Evolutionary conservation across 2,888 invertebrate species (phyloP), one percentile per base, ranked within the genome.

Genomic region (Cerastoderma edule): DNA sequence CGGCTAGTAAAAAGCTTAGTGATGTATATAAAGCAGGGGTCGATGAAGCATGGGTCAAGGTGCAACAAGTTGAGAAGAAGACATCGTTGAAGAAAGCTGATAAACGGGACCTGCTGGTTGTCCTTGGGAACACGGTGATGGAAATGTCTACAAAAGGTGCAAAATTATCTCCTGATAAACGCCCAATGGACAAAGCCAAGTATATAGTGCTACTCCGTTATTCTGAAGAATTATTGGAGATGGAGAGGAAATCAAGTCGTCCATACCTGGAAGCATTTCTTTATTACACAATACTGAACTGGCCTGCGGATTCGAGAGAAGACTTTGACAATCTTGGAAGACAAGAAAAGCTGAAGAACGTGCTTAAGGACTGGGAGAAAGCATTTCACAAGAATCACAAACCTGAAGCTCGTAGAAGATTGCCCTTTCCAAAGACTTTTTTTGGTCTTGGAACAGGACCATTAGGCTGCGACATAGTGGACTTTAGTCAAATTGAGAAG

Each of bases 281-380:
- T n/a, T 76, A 72, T 32, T 56, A 48, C 32, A 68, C 76, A 6
- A 68, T 76, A 48, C 56, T 76, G 10, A 72, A 76, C 50, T 76
- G 76, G 76, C 76, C 76, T 8, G 30, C 65, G 19, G 50, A 35
- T 8, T 28, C 35, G 22, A 54, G 76, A 64, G 22, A 32, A 13
- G 39, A 48, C 8, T 3, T 65, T 6, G 28, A 64, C 6, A 50
- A 39, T n/a, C 22, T 67, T 10, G 28, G 67, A n/a, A 19, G 16
- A n/a, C 67, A 53, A 13, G 22, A n/a, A 8, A 32, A 57, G 33
- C 22, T 57, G 32, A 33, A 32, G 22, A 33, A 33, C n/a, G 22
- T 28, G 2, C 57, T 76, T 4, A 27, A 35, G 30, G 39, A 72
- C 30, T 76, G 76, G 76, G 66, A 72, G 6, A 32, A 63, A 24